Conservation (phyloP, 2,113 vertebrate species). For the Halcyon senegalensis region DNA sequence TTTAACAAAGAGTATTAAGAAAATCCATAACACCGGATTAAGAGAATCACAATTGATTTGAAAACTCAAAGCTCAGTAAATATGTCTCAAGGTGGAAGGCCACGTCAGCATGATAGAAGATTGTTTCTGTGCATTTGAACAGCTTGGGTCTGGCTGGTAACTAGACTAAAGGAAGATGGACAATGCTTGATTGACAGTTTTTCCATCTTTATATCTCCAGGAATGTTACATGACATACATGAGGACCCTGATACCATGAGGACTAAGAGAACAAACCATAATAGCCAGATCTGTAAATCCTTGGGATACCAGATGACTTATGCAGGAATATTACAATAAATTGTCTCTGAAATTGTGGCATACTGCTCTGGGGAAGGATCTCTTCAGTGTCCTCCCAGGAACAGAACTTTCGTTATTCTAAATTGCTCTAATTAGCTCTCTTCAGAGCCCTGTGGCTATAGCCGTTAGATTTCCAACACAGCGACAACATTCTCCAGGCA, state of each 20-base stretch:
- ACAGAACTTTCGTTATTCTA: slow-evolving; percentile 42
- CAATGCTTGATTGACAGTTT: neutral
- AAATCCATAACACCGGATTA: neutral
- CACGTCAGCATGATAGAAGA: neutral
- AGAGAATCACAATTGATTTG: neutral
- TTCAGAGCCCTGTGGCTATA: slow-evolving; percentile 49
- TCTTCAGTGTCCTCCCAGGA: slow-evolving; percentile 30
- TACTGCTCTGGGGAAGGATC: slow-evolving; percentile 25
- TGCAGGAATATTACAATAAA: slow-evolving; percentile 20
- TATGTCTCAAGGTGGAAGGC: slow-evolving; percentile 3
- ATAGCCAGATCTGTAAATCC: slow-evolving; percentile 30
- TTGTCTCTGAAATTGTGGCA: slow-evolving; percentile 7
- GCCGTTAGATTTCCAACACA: slow-evolving; percentile 36
- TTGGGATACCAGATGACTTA: slow-evolving; percentile 26
- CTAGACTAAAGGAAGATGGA: neutral
- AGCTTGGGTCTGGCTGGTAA: neutral
- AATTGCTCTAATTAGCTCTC: slow-evolving; percentile 60
- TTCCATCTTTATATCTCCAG: neutral
- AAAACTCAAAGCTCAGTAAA: neutral
- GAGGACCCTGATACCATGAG: neutral
- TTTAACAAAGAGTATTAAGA: neutral
- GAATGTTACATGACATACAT: neutral
- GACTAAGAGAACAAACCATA: neutral
- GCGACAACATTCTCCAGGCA: slow-evolving; percentile 16
- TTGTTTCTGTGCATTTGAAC: neutral